Evolutionary conservation across 2,113 vertebrate genomes (phyloP), one percentile per base, ranked within the genome.

Genomic region (Urocynchramus pylzowi): DNA sequence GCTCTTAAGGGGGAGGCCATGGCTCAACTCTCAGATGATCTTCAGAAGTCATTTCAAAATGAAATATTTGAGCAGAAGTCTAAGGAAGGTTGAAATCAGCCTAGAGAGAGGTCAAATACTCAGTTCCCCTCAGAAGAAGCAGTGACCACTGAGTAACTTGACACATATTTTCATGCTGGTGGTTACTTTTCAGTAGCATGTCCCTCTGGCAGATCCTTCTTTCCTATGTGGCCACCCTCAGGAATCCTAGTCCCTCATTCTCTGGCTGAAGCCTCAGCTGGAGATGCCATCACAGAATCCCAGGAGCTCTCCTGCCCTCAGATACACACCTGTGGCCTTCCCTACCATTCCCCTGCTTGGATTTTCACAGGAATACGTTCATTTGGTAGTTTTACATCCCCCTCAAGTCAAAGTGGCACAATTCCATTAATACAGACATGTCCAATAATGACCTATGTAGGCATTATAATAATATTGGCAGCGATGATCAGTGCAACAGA

Each of bases 231-330:
- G 33, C 27, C 42, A 80, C 6, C 31, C 12, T 95, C 42, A 71
- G 57, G 19, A 53, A 65, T 12, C 33, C 54, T 27, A 7, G 30
- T 45, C 9, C 6, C 33, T 87, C 27, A 13, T 15, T 28, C 64
- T 16, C 1, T 65, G 39, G 21, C 52, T 67, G 28, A 52, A 68
- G 42, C 50, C 56, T 57, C 57, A 20, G 4, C 28, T 69, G 44
- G 41, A 70, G 45, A 39, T 57, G 20, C 20, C 6, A 4, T n/a
- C 0, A 0, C 18, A 45, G 33, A 39, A 60, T 50, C 35, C 41
- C 68, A 42, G 49, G 2, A 2, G 11, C 23, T 81, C 54, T 74
- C 16, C 23, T 78, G 33, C 45, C 19, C 50, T 78, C 30, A 65
- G 23, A 31, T n/a, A 37, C 24, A 68, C 17, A 59, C 3, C 6